Conservation (phyloP, 1,140 invertebrate genomes). For the Eumeta japonica region DNA sequence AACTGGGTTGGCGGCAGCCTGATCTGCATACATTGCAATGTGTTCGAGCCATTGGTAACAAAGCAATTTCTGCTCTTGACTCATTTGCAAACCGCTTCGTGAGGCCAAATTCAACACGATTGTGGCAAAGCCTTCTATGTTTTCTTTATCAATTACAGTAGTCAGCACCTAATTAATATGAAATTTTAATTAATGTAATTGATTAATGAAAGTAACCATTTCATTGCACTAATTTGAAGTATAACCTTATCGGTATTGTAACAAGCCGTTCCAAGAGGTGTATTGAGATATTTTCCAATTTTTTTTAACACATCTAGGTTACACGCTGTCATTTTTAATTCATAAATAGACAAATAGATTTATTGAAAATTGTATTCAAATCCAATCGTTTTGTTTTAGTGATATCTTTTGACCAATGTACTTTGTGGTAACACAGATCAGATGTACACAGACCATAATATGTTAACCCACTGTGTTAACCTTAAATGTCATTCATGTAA, state of each 20-base stretch:
- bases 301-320: conserved; percentile 39
- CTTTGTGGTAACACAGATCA: too few species aligned
- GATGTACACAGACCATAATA: too few species aligned
- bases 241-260: conserved; percentile 45
- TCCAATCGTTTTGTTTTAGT: too few species aligned
- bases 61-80: conserved; percentile 23
- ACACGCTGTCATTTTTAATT: too few species aligned
- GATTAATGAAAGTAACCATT: neutral
- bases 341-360: too few species aligned
- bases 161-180: conserved; percentile 30
- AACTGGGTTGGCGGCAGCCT: conserved; percentile 27
- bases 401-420: too few species aligned
- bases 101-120: conserved; percentile 31
- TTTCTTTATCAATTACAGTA: conserved; percentile 38
- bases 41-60: conserved; percentile 46
- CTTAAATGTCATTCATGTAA: too few species aligned
- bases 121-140: conserved; percentile 42
- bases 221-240: conserved; percentile 3
- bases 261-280: conserved; percentile 32
- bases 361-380: too few species aligned
- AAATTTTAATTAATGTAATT: neutral
- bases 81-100: conserved; percentile 24
- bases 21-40: conserved; percentile 41
- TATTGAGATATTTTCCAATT: conserved; percentile 39
- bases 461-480: too few species aligned